Conservation (phyloP, 1,140 invertebrate species). For the Drosophila melanogaster region DNA sequence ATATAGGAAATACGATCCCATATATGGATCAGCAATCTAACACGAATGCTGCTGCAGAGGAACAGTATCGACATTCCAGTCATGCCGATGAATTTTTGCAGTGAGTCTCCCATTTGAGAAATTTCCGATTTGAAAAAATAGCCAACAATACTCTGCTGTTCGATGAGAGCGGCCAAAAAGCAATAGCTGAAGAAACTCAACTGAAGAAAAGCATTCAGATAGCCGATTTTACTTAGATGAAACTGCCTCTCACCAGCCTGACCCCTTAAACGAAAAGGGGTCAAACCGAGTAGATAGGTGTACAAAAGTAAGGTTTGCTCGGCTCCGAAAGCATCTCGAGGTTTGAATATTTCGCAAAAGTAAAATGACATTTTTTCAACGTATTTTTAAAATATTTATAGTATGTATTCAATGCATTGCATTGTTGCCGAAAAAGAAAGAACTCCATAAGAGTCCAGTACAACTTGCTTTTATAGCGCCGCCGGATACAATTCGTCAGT, state of each 20-base stretch:
- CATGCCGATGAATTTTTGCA: slow-evolving; percentile 78
- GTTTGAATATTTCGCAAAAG: slow-evolving; percentile 46
- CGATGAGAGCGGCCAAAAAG: slow-evolving; percentile 63
- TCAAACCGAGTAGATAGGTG: slow-evolving; percentile 74
- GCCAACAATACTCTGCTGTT: slow-evolving; percentile 78
- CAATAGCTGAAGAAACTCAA: slow-evolving; percentile 76
- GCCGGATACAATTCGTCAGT: neutral
- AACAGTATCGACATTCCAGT: slow-evolving; percentile 74
- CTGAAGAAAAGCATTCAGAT: slow-evolving; percentile 69
- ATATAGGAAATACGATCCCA: slow-evolving; percentile 61
- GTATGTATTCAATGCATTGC: neutral
- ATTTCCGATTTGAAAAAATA: slow-evolving; percentile 81
- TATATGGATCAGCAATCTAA: slow-evolving; percentile 53
- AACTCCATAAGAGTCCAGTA: neutral
- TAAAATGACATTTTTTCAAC: slow-evolving; percentile 27
- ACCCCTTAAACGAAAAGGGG: slow-evolving; percentile 61
- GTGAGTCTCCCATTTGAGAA: slow-evolving; percentile 70
- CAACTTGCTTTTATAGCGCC: slow-evolving; percentile 52
- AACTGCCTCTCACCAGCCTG: slow-evolving; percentile 33
- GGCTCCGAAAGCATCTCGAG: slow-evolving; percentile 68
- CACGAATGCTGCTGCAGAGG: slow-evolving; percentile 56
- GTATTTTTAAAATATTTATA: neutral
- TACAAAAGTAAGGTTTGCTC: slow-evolving; percentile 65
- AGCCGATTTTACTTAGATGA: slow-evolving; percentile 67
- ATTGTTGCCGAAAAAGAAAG: slow-evolving; percentile 8